These are phyloP conservation scores for Euclidia mi DNA, from an alignment of 2,888 invertebrate species.

Conservation along the genomic window DNA sequence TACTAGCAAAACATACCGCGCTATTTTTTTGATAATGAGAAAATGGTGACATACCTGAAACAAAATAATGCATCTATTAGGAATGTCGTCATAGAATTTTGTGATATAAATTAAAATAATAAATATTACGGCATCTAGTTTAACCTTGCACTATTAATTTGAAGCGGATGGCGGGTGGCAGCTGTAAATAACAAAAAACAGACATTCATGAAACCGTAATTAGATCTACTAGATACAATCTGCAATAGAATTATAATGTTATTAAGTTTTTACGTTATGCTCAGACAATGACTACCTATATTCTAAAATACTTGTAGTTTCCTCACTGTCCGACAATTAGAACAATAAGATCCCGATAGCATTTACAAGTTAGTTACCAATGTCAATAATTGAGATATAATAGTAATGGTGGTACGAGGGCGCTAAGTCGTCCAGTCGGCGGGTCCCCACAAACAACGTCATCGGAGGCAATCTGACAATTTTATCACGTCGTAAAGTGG, in stretches of 20 bases:
- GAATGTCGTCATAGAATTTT: background rate
- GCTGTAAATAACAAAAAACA: no score
- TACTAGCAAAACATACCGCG: conserved; percentile 27
- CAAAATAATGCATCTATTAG: conserved; percentile 51
- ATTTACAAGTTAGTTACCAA: background rate
- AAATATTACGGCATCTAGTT: no score
- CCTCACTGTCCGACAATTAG: no score
- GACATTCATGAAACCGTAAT: no score
- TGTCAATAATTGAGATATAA: conserved; percentile 62
- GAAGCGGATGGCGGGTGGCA: no score
- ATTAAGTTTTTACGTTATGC: no score
- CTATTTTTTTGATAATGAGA: conserved; percentile 27
- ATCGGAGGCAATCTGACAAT: conserved; percentile 65
- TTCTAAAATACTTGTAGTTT: no score
- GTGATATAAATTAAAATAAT: no score
- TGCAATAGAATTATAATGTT: no score
- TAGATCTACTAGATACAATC: no score
- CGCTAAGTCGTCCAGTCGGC: conserved; percentile 36
- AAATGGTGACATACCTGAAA: conserved; percentile 70
- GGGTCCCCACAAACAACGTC: conserved; percentile 36
- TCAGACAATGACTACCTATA: no score
- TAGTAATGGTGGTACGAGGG: conserved; percentile 52
- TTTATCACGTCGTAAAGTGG: conserved; percentile 77
- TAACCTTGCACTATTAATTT: no score
- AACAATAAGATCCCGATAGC: background rate